Percentiles rank a stretch among this genome's conserved stretches.
Conservation (phyloP, 1,140 invertebrate species). For the Pollicipes pollicipes region DNA sequence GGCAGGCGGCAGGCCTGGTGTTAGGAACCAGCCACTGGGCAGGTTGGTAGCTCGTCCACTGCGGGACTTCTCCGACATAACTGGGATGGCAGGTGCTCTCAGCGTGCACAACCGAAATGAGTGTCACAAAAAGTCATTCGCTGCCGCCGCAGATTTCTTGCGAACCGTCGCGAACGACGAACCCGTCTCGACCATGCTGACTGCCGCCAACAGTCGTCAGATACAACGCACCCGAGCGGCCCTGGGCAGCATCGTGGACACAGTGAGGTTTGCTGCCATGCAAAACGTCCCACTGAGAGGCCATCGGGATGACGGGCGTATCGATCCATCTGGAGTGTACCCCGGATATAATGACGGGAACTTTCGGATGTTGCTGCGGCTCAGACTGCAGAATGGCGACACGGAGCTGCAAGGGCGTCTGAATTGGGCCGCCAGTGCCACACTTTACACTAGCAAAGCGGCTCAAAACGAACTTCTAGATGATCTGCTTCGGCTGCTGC, state of each 20-base stretch:
- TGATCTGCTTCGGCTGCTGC: background rate
- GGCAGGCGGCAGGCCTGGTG: background rate
- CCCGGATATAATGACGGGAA: slow-evolving; percentile 31
- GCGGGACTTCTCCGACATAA: background rate
- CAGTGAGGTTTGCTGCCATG: background rate
- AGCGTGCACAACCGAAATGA: background rate
- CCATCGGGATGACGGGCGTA: background rate
- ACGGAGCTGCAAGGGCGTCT: slow-evolving; percentile 32
- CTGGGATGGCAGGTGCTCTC: background rate
- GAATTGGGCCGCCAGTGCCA: background rate
- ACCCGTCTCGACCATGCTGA: background rate
- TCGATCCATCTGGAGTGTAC: background rate
- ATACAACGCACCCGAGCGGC: background rate
- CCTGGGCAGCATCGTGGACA: background rate
- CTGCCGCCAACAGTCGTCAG: background rate
- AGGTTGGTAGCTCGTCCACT: background rate
- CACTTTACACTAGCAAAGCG: slow-evolving; percentile 7
- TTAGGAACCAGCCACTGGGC: background rate
- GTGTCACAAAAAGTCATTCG: background rate
- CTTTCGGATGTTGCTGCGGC: slow-evolving; percentile 43
- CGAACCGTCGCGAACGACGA: background rate
- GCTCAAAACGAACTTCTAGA: slow-evolving; percentile 6
- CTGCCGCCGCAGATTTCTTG: background rate
- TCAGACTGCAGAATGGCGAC: slow-evolving; percentile 42
- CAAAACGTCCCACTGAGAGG: background rate